Base-by-base conservation (phyloP, 2,888 invertebrate genomes). In the Mesoligia furuncula region DNA sequence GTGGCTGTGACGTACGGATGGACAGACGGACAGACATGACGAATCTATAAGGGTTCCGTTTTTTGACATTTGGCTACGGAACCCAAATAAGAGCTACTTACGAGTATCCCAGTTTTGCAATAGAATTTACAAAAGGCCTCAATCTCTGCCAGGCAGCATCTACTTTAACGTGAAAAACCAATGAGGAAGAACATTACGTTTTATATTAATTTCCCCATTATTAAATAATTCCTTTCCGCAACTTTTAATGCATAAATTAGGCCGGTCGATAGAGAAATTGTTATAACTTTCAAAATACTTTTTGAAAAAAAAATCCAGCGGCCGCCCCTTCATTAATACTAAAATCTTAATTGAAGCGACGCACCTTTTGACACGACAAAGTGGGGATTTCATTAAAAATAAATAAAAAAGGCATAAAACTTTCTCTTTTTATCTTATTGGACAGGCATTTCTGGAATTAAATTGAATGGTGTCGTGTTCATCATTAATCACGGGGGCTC, bases 391-490 rank as follows among this genome's bases (percentile, higher is more conserved):
- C 79, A 81, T 88, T 86, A 90, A 90, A 89, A 89, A 88, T 88
- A 89, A 89, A 90, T 85, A 90, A 91, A 87, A 89, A 85, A 78
- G 73, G 85, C 82, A 84, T 85, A 79, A 88, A 88, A 88, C 89
- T 90, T 90, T 91, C 84, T 87, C 88, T 90, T 91, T 92, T 92
- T 90, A 91, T 91, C 88, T 91, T 91, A 91, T 91, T 92, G 90
- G 91, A 92, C 90, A 90, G 87, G 89, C 91, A 91, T 92, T 93
- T 92, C 90, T 88, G 89, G 90, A 92, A 93, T 94, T 92, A 93
- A 93, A 94, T 94, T 92, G 94, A 94, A 94, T 92, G 92, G 92
- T 92, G 93, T 93, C 93, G 90, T 92, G 93, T 91, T 90, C 87
- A 90, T 92, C 94, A 94, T 94, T 94, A 93, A 94, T 94, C 94